A percentile compares a stretch with the other conserved stretches of the same genome.
phyloP scores from a whole-genome alignment of 2,113 vertebrate genomes.

The Macroglossus sobrinus region DNA sequence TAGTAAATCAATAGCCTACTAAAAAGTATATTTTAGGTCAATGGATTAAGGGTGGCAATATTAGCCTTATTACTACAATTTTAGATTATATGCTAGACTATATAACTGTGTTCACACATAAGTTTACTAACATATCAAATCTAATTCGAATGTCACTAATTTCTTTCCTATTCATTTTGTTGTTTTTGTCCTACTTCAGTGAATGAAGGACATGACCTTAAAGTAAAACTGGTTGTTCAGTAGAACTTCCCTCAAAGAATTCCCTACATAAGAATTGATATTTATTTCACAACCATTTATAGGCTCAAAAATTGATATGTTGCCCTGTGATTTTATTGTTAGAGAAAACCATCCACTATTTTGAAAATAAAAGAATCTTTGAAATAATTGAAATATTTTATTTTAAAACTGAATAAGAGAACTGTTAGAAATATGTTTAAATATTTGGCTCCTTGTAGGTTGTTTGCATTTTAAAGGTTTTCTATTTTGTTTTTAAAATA shows the following conservation, averaged over 20 bases:
- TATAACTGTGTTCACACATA: conserved; percentile 66
- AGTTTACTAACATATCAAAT: conserved; percentile 79
- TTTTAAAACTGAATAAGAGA: conserved; percentile 65
- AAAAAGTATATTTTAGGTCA: conserved; percentile 69
- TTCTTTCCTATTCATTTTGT: conserved; percentile 71
- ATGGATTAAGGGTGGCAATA: conserved; percentile 75
- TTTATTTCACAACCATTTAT: conserved; percentile 75
- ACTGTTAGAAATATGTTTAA: conserved; percentile 65
- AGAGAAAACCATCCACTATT: conserved; percentile 79
- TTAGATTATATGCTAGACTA: conserved; percentile 72
- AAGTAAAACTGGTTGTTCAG: conserved; percentile 78
- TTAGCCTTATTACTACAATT: conserved; percentile 72
- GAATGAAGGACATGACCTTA: conserved; percentile 78
- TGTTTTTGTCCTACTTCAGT: conserved; percentile 74
- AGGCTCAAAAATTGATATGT: conserved; percentile 77
- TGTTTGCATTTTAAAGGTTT: conserved; percentile 48
- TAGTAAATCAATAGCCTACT: conserved; percentile 70
- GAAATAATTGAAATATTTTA: neutral
- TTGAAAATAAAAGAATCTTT: conserved; percentile 72
- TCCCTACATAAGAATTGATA: conserved; percentile 76
- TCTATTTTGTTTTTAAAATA: conserved; percentile 4
- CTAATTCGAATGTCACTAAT: conserved; percentile 77
- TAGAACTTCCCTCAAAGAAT: conserved; percentile 68
- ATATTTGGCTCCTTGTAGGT: conserved; percentile 63
- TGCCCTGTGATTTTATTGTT: conserved; percentile 75